Percentiles rank a stretch among this genome's conserved stretches.
These are phyloP conservation scores for Pandemis cinnamomeana DNA, from an alignment of 2,888 invertebrate genomes.

Conservation along the genomic window DNA sequence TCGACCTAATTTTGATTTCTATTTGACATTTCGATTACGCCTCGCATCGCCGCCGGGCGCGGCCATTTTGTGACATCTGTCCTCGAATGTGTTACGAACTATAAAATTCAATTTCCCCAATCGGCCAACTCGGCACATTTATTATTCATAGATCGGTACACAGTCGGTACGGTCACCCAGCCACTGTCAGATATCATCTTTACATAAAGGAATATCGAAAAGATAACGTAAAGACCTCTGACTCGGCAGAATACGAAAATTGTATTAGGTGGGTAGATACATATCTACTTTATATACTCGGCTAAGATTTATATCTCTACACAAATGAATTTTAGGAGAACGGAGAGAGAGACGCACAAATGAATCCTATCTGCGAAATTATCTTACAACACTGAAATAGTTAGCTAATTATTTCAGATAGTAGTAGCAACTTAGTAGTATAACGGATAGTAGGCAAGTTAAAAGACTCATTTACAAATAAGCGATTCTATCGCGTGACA, in stretches of 20 bases:
- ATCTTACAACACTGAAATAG: background rate
- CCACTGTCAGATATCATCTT: constrained; percentile 83
- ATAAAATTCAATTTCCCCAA: constrained; percentile 85
- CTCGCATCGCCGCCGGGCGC: constrained; percentile 72
- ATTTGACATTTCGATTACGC: constrained; percentile 83
- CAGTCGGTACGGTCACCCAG: constrained; percentile 66
- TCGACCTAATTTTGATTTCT: constrained; percentile 84
- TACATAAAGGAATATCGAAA: constrained; percentile 82
- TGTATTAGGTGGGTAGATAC: constrained; percentile 58
- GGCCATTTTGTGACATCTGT: constrained; percentile 83
- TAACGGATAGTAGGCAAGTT: constrained; percentile 41
- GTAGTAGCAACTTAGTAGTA: constrained; percentile 26
- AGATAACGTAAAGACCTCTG: constrained; percentile 69
- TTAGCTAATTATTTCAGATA: background rate
- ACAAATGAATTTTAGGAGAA: background rate
- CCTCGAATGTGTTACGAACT: constrained; percentile 82
- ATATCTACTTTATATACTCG: background rate
- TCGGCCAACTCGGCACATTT: constrained; percentile 82
- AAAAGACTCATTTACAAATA: constrained; percentile 47
- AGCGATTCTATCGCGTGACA: constrained; percentile 67
- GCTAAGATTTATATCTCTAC: background rate
- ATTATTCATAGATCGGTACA: constrained; percentile 83
- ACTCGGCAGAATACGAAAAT: constrained; percentile 72
- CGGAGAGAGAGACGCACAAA: background rate
- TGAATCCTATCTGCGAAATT: background rate